phyloP scores from a whole-genome alignment of 2,888 invertebrate species.

The Asteroscopus sphinx region DNA sequence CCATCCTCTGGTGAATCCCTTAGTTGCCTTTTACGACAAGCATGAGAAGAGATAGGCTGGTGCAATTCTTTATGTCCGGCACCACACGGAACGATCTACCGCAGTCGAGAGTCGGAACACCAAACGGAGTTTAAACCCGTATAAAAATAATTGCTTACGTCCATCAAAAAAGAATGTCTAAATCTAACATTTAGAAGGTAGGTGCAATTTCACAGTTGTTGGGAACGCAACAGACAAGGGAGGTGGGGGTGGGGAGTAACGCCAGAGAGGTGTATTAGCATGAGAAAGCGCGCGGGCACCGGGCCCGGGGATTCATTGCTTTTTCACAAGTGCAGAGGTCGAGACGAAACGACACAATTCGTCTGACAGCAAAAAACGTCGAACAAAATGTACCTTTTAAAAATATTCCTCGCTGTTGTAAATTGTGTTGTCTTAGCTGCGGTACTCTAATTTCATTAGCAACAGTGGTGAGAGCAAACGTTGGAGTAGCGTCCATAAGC shows the following conservation, averaged over 20 bases:
- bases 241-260: slow-evolving; percentile 40
- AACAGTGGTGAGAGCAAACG: slow-evolving; percentile 59
- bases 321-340: slow-evolving; percentile 62
- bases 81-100: too few species aligned
- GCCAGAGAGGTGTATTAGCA: slow-evolving; percentile 67
- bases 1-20: too few species aligned
- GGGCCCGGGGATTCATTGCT: slow-evolving; percentile 61
- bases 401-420: slow-evolving; percentile 62
- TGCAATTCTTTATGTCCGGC: too few species aligned
- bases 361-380: slow-evolving; percentile 54
- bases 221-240: slow-evolving; percentile 72
- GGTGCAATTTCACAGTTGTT: slow-evolving; percentile 82
- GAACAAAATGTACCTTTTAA: slow-evolving; percentile 59
- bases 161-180: slow-evolving; percentile 60
- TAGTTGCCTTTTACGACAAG: too few species aligned
- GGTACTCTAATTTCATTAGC: slow-evolving; percentile 76
- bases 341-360: slow-evolving; percentile 61
- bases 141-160: slow-evolving; percentile 10
- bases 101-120: too few species aligned
- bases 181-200: slow-evolving; percentile 71
- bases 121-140: not conserved
- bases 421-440: slow-evolving; percentile 72
- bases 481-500: slow-evolving; percentile 56
- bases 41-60: too few species aligned
- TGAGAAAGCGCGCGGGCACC: slow-evolving; percentile 66